Conservation (phyloP, 2,797 vertebrate genomes). For the Phyllotis vaccarum region DNA sequence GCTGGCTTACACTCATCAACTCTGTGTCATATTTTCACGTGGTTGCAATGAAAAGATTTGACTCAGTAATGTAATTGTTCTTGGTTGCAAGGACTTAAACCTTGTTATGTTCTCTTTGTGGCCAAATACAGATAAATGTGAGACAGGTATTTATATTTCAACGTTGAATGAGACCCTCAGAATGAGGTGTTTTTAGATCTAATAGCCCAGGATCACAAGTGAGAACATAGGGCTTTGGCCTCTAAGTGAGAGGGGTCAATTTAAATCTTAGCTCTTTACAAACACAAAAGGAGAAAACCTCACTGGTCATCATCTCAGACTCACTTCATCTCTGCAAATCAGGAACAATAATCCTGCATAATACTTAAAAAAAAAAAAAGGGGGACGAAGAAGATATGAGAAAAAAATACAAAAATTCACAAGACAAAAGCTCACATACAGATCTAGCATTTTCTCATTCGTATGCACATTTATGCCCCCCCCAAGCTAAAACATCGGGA, state of each 20-base stretch:
- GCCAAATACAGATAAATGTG: neutral
- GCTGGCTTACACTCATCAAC: neutral
- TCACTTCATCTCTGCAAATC: neutral
- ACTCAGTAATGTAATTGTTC: neutral
- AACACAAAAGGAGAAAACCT: neutral
- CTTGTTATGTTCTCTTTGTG: conserved; percentile 24
- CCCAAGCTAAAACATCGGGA: neutral
- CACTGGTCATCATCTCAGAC: neutral
- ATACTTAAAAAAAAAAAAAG: neutral
- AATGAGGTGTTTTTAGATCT: conserved; percentile 1
- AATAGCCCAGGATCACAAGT: neutral
- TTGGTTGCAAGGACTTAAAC: neutral
- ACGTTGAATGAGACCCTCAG: neutral
- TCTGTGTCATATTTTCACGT: neutral
- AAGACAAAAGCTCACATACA: neutral
- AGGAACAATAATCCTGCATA: neutral
- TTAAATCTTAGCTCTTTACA: conserved; percentile 7
- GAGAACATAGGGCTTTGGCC: neutral
- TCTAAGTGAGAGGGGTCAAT: neutral
- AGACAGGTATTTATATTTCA: neutral
- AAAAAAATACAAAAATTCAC: neutral
- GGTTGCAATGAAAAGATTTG: neutral
- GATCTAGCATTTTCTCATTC: neutral
- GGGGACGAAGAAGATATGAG: neutral
- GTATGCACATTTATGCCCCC: neutral